Evolutionary conservation across 2,888 invertebrate genomes (phyloP).

Genomic region (Axea sp.): DNA sequence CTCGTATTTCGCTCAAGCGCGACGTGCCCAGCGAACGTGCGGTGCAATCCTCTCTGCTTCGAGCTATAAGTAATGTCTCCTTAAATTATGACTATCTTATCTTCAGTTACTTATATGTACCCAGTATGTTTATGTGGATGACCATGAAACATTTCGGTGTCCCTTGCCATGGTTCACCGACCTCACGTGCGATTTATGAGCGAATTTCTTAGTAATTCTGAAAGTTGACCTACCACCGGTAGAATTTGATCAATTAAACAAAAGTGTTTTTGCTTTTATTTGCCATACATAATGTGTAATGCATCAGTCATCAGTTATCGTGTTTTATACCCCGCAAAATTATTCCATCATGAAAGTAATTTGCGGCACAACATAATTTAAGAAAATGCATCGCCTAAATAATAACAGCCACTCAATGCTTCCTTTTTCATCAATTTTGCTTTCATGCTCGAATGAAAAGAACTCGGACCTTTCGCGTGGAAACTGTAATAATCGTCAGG

Average conservation of each 20-base stretch:
- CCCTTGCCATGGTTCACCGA: conserved; percentile 70
- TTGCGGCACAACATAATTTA: too few species aligned
- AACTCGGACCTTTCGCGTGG: too few species aligned
- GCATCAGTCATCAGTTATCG: too few species aligned
- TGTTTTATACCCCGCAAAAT: too few species aligned
- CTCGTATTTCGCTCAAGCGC: conserved; percentile 67
- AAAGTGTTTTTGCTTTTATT: conserved; percentile 24
- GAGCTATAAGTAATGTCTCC: conserved; percentile 71
- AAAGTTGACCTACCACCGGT: conserved; percentile 58
- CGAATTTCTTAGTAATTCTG: conserved; percentile 64
- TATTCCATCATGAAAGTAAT: too few species aligned
- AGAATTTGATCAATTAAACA: conserved; percentile 55
- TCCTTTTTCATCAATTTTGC: too few species aligned
- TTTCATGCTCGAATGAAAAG: too few species aligned
- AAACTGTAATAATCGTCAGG: too few species aligned
- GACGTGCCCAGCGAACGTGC: conserved; percentile 61
- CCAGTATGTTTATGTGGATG: conserved; percentile 71
- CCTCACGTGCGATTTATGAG: conserved; percentile 63
- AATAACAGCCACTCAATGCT: too few species aligned
- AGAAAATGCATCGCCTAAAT: too few species aligned
- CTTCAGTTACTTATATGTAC: conserved; percentile 72
- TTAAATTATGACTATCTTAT: conserved; percentile 76
- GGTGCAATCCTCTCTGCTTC: conserved; percentile 63
- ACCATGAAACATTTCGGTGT: conserved; percentile 72
- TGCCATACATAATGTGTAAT: too few species aligned